Conservation (phyloP, 2,888 invertebrate species). For the Limnephilus lunatus region DNA sequence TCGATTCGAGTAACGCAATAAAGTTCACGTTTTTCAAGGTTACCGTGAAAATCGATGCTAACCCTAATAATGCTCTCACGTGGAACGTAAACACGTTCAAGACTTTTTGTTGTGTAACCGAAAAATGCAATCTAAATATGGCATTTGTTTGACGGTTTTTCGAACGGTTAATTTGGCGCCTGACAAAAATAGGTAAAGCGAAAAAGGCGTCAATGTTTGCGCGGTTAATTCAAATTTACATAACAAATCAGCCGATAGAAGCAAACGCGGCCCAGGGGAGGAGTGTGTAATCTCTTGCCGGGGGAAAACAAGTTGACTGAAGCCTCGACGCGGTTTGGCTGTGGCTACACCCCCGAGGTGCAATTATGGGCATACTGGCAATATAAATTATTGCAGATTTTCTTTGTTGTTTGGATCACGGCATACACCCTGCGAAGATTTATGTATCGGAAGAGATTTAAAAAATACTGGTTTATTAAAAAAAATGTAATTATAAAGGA, state of each 20-base stretch:
- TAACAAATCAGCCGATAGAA: slow-evolving; percentile 53
- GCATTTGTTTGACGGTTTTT: background rate
- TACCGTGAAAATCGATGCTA: background rate
- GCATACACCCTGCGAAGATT: background rate
- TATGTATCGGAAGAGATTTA: background rate
- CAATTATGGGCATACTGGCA: slow-evolving; percentile 34
- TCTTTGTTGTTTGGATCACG: background rate
- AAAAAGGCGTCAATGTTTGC: slow-evolving; percentile 46
- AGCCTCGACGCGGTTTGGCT: background rate
- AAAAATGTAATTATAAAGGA: no score
- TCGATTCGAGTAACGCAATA: background rate
- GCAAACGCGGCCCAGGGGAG: slow-evolving; percentile 34
- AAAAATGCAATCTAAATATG: slow-evolving; percentile 17
- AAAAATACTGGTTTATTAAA: no score
- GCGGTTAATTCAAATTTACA: slow-evolving; percentile 55
- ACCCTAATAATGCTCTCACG: background rate
- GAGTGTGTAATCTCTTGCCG: slow-evolving; percentile 40
- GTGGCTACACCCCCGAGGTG: slow-evolving; percentile 6
- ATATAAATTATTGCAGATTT: slow-evolving; percentile 37
- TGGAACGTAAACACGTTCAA: background rate
- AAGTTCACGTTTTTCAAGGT: background rate
- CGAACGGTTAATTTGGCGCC: slow-evolving; percentile 19
- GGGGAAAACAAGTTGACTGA: slow-evolving; percentile 42
- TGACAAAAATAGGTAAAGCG: background rate
- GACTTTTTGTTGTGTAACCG: background rate